Percentiles rank a stretch among this genome's conserved stretches.
Evolutionary conservation across 2,113 vertebrate genomes (phyloP).

Genomic region (Lutjanus erythropterus): DNA sequence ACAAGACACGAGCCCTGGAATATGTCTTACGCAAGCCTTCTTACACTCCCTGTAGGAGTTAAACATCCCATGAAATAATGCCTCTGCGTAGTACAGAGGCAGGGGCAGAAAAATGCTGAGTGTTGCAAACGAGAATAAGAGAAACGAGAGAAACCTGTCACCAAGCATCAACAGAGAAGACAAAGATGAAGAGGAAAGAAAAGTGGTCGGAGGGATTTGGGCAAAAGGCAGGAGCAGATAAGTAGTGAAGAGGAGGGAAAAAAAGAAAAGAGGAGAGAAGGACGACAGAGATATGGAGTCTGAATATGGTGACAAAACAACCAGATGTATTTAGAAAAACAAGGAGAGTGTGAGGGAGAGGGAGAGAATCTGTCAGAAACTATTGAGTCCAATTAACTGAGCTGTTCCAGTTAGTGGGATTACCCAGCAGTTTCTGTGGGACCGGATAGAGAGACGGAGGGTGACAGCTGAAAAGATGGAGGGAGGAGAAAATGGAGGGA

Average conservation of each 20-base stretch:
- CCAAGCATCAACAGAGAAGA: slow-evolving; percentile 17
- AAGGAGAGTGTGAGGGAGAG: slow-evolving; percentile 33
- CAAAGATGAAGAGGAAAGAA: slow-evolving; percentile 25
- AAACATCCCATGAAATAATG: slow-evolving; percentile 33
- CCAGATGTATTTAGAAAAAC: slow-evolving; percentile 50
- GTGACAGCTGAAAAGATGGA: slow-evolving; percentile 27
- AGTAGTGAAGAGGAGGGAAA: background rate
- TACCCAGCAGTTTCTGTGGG: slow-evolving; percentile 44
- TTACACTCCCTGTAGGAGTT: slow-evolving; percentile 11
- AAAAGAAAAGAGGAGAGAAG: slow-evolving; percentile 14
- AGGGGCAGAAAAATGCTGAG: slow-evolving; percentile 25
- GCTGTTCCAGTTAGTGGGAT: slow-evolving; percentile 72
- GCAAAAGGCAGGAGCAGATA: slow-evolving; percentile 18
- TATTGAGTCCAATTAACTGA: slow-evolving; percentile 63
- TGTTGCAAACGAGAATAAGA: slow-evolving; percentile 8
- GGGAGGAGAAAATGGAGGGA: slow-evolving; percentile 13
- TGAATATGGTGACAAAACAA: slow-evolving; percentile 25
- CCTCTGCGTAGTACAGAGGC: background rate
- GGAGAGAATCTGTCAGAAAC: slow-evolving; percentile 62
- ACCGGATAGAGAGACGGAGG: slow-evolving; percentile 23
- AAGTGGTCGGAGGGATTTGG: slow-evolving; percentile 27
- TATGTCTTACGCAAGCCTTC: slow-evolving; percentile 29
- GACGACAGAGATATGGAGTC: background rate
- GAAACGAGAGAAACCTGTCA: slow-evolving; percentile 29
- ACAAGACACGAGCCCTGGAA: slow-evolving; percentile 6